Base-by-base conservation (phyloP, 2,113 vertebrate species). In the Erpornis zantholeuca region DNA sequence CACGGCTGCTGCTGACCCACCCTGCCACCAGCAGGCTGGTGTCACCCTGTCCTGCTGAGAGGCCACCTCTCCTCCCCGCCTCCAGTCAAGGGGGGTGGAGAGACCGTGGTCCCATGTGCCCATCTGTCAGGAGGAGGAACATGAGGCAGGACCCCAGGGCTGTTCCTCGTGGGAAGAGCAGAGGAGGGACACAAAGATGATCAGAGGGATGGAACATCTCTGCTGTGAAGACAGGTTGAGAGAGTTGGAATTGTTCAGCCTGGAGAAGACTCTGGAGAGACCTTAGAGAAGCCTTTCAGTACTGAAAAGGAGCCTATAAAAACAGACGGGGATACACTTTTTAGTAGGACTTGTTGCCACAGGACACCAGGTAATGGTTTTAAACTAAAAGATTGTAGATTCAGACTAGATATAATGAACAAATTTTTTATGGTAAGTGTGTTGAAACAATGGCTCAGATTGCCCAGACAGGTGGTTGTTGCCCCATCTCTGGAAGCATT, bases 41-140 rank as follows among this genome's bases (percentile, higher is more conserved):
- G 40, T 2, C 66, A 64, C 28, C 28, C n/a, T 36, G 53, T 8
- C 44, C 44, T 6, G 6, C 17, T 25, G 29, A 24, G 29, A 56
- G 18, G 16, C 13, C 24, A 8, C 20, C 10, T 40, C 44, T 88
- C 36, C 40, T 76, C 24, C n/a, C 35, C 15, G 9, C 18, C 63
- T 66, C 14, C 35, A 75, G 60, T 7, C 31, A 35, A 60, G 23
- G 0, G 0, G 9, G n/a, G 3, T 0, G 0, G 22, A 69, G 22
- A 88, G 2, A 53, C 5, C 1, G 0, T 13, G 15, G 19, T 10
- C 28, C 27, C 69, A 28, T 1, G 0, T 16, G 24, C 38, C 3
- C 33, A 29, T 6, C 18, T 8, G 50, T 20, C 11, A 5, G 28
- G 14, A 24, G 25, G 11, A 80, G 27, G 14, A 77, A 50, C 0